Evolutionary conservation across 2,113 vertebrate genomes (phyloP).

Genomic region (Heterotilapia buettikoferi): DNA sequence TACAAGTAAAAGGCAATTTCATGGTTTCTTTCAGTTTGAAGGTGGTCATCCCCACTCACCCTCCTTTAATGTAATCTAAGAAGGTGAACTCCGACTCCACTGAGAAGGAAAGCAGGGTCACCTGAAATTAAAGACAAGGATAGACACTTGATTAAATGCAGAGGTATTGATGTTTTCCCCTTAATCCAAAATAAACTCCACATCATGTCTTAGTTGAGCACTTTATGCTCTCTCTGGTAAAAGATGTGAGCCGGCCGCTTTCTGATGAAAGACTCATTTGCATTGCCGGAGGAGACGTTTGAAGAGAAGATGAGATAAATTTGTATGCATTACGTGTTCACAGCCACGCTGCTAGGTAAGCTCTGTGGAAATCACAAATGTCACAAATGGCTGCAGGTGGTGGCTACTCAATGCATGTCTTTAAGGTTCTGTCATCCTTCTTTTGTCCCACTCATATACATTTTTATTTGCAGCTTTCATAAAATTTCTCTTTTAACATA

Average conservation of each 20-base stretch:
- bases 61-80: slow-evolving; percentile 95
- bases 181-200: not conserved
- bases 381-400: not conserved
- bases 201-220: not conserved
- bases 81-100: slow-evolving; percentile 92
- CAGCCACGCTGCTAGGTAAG: not conserved
- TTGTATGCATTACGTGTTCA: slow-evolving; percentile 23
- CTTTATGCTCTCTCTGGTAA: not conserved
- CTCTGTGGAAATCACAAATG: not conserved
- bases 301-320: slow-evolving; percentile 15
- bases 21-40: not conserved
- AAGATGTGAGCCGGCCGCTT: not conserved
- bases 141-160: not conserved
- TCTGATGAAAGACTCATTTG: slow-evolving; percentile 18
- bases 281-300: not conserved
- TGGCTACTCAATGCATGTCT: not conserved
- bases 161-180: not conserved
- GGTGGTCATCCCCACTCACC: slow-evolving; percentile 72
- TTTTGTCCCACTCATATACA: not conserved
- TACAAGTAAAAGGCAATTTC: not conserved
- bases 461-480: not conserved
- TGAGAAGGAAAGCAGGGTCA: slow-evolving; percentile 87
- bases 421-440: not conserved
- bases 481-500: not conserved
- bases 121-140: slow-evolving; percentile 67